Evolutionary conservation across 2,797 vertebrate species (phyloP), one percentile per base, ranked within the genome.

Genomic region (Sebastes matsubarae): DNA sequence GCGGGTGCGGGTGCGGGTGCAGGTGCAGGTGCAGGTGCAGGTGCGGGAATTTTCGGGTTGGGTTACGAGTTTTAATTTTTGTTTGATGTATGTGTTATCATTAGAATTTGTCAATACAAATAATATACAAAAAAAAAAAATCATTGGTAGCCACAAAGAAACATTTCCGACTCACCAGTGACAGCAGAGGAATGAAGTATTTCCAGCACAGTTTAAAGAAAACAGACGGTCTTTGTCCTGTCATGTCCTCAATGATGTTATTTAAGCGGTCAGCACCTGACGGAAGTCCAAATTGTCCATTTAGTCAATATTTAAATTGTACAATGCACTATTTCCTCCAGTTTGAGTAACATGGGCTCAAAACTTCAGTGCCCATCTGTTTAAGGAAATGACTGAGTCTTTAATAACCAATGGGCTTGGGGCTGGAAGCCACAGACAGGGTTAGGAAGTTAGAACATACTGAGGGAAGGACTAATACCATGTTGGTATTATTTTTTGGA

Each of bases 231-330:
- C 89, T 88, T 68, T 94, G 90, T 22, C 93, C 94, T 68, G 94
- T 95, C 95, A 96, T 96, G 77, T 96, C 95, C 76, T 96, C 92
- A 0, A 96, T 96, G 73, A 96, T 93, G 11, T 84, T 79, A 71
- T 90, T 90, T 84, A 96, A 91, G 32, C 63, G 90, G 42, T 96
- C 94, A 60, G 94, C 93, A 22, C 95, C 96, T 96, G 80, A 34
- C 34, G 57, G 57, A 59, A 29, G 25, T 9, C 25, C 57, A 59
- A 29, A 59, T 29, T 4, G 25, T 59, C 25, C 4, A 59, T 29
- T 59, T 29, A 18, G 14, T 59, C 27, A 59, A 54, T 50, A 50
- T 20, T 50, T 20, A 20, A 50, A 20, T 42, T 42, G 52, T 55
- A 22, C 52, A 55, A 24, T 60, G 27, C 59, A 61, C 5, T n/a